phyloP scores from a whole-genome alignment of 2,888 invertebrate species.

The Eupelmus urozonus region DNA sequence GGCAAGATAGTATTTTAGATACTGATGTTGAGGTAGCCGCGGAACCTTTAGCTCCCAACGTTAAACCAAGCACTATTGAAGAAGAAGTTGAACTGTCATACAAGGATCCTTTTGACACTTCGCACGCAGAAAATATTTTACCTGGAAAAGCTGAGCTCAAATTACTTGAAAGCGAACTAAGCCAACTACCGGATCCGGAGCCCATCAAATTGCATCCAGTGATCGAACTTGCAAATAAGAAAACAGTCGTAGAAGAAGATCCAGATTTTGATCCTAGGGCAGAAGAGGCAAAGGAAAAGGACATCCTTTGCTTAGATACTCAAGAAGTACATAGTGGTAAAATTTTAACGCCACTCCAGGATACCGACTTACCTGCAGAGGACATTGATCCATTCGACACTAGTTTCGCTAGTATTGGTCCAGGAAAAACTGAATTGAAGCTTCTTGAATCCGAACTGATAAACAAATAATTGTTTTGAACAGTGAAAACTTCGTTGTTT shows the following conservation, averaged over 20 bases:
- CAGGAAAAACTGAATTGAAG: constrained; percentile 88
- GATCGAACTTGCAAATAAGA: constrained; percentile 63
- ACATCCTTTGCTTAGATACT: constrained; percentile 78
- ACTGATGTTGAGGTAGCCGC: constrained; percentile 82
- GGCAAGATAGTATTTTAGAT: constrained; percentile 77
- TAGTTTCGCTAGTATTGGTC: constrained; percentile 86
- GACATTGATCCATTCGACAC: constrained; percentile 91
- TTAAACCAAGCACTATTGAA: constrained; percentile 76
- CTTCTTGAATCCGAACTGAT: constrained; percentile 87
- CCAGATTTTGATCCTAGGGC: constrained; percentile 80
- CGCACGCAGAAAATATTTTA: constrained; percentile 86
- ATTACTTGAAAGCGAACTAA: constrained; percentile 86
- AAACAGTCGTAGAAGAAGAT: constrained; percentile 62
- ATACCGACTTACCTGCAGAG: constrained; percentile 72
- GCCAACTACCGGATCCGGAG: constrained; percentile 78
- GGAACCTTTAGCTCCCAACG: constrained; percentile 84
- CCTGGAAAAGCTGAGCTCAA: constrained; percentile 90
- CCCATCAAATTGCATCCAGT: constrained; percentile 69
- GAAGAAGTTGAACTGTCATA: constrained; percentile 78
- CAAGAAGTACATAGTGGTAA: constrained; percentile 78
- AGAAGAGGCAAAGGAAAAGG: constrained; percentile 70
- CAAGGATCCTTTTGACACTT: constrained; percentile 92
- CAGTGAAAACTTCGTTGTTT: background rate
- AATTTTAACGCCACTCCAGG: constrained; percentile 76
- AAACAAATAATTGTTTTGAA: constrained; percentile 68